These are phyloP conservation scores for Apotomis capreana DNA, from an alignment of 2,888 invertebrate genomes.

Conservation along the genomic window DNA sequence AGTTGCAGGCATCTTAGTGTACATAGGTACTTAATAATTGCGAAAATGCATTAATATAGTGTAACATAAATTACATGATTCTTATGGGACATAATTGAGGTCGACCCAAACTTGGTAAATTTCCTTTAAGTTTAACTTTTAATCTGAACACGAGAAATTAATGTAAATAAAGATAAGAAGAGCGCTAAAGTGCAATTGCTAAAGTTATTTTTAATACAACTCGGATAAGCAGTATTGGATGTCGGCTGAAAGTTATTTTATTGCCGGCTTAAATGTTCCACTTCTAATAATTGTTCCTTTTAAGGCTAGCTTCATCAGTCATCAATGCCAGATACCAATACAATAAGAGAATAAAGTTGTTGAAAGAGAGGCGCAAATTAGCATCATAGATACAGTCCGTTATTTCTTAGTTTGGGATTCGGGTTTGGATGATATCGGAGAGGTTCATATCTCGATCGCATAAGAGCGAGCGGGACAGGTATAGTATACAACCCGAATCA, in stretches of 20 bases:
- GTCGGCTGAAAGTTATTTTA: not conserved
- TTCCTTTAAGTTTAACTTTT: not conserved
- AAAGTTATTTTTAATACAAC: not conserved
- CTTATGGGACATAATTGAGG: not conserved
- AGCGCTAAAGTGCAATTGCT: slow-evolving; percentile 5
- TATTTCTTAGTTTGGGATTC: no score
- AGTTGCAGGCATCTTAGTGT: no score
- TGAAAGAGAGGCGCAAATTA: no score
- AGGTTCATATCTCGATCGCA: no score
- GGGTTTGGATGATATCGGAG: no score
- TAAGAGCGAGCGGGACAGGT: no score
- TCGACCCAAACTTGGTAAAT: not conserved
- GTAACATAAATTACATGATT: no score
- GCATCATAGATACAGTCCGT: no score
- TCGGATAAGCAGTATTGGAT: not conserved
- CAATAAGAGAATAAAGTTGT: no score
- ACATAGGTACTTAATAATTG: not conserved
- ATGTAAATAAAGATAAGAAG: slow-evolving; percentile 9
- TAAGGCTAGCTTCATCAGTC: not conserved
- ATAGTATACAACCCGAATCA: no score
- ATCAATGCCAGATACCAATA: not conserved
- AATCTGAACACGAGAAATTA: not conserved
- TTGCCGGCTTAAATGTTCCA: not conserved
- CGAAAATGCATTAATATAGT: not conserved
- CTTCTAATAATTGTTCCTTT: not conserved